Percentiles rank a stretch among this genome's conserved stretches.
These are phyloP conservation scores for Notospermus geniculatus DNA, from an alignment of 1,140 invertebrate genomes.

Conservation along the genomic window DNA sequence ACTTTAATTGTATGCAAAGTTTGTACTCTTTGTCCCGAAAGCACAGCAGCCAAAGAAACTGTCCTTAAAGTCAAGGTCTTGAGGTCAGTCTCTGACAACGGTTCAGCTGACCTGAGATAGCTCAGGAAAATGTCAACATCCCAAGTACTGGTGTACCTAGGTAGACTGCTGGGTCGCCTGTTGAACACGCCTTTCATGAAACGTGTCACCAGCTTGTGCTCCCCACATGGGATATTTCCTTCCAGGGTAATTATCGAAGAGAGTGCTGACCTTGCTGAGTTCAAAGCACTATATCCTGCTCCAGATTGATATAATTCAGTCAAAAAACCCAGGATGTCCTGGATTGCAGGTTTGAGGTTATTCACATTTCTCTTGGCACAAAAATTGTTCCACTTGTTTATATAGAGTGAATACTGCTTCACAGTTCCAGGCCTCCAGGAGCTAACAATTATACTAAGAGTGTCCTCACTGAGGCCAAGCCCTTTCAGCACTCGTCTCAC, in stretches of 20 bases:
- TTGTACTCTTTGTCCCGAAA: neutral
- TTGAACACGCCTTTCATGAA: neutral
- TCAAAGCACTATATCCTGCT: no score
- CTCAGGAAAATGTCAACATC: neutral
- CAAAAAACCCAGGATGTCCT: neutral
- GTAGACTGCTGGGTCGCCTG: neutral
- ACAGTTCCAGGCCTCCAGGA: neutral
- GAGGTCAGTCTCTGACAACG: neutral
- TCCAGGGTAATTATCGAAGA: neutral
- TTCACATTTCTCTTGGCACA: neutral
- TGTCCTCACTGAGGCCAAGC: neutral
- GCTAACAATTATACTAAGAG: neutral
- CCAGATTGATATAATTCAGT: neutral
- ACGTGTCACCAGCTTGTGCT: neutral
- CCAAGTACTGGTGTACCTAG: neutral
- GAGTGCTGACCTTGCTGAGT: neutral
- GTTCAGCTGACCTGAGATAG: neutral
- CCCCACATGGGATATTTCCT: neutral
- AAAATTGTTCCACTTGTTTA: neutral
- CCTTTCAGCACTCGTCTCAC: neutral
- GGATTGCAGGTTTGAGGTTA: neutral
- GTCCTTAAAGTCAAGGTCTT: neutral
- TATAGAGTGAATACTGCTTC: neutral
- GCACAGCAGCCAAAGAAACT: neutral
- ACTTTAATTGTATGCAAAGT: neutral